These are phyloP conservation scores for Hippocampus abdominalis DNA, from an alignment of 2,113 vertebrate genomes.

Conservation along the genomic window DNA sequence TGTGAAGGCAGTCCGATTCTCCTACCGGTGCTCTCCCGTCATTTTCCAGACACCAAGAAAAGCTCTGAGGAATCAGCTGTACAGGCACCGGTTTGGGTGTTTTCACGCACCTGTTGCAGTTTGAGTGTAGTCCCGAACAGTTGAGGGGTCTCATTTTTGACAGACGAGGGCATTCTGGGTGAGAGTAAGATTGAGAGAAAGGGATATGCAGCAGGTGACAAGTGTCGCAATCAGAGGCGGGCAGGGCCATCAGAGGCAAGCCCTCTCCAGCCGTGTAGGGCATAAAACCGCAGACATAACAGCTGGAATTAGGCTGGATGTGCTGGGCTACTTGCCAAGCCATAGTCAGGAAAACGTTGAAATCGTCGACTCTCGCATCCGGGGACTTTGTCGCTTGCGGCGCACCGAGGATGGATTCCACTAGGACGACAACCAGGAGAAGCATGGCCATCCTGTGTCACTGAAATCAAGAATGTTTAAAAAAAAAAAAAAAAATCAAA, in stretches of 20 bases:
- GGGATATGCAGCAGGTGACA: conserved; percentile 44
- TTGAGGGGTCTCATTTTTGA: conserved; percentile 40
- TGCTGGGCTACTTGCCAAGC: conserved; percentile 41
- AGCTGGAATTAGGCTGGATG: conserved; percentile 36
- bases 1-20: conserved; percentile 31
- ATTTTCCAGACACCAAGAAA: conserved; percentile 51
- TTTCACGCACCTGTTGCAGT: conserved; percentile 39
- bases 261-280: conserved; percentile 50
- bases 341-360: conserved; percentile 50
- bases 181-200: conserved; percentile 21
- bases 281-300: conserved; percentile 48
- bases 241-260: conserved; percentile 51
- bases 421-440: neutral
- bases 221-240: conserved; percentile 49
- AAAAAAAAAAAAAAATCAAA: no score
- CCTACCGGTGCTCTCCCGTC: conserved; percentile 20
- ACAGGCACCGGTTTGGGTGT: conserved; percentile 36
- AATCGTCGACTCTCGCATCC: neutral
- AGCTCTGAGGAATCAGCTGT: conserved; percentile 25
- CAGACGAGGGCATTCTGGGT: conserved; percentile 9
- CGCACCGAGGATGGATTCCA: neutral
- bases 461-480: neutral
- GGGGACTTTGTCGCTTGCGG: neutral
- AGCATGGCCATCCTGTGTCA: conserved; percentile 13
- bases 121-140: conserved; percentile 9